Percentiles rank a stretch among this genome's conserved stretches.
These are phyloP conservation scores for Coregonus suidteri DNA, from an alignment of 2,797 vertebrate genomes.

Conservation along the genomic window DNA sequence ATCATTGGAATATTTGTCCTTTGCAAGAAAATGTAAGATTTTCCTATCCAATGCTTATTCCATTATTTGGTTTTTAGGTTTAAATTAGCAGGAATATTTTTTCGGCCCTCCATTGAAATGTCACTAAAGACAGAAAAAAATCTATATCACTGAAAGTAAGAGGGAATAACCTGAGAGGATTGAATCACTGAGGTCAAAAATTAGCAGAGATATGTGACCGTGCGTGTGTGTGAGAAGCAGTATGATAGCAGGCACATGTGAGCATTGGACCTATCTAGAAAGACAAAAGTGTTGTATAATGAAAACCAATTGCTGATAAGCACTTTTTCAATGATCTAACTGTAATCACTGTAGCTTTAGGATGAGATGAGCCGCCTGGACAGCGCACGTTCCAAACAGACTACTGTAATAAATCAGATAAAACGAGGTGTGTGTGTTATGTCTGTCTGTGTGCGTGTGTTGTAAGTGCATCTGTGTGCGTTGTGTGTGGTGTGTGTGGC, in stretches of 20 bases:
- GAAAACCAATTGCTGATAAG: neutral
- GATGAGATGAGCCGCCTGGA: neutral
- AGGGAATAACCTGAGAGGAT: constrained; percentile 6
- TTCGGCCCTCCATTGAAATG: neutral
- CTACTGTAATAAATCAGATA: constrained; percentile 3
- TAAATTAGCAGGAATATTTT: neutral
- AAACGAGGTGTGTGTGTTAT: neutral
- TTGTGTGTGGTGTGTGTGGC: constrained; percentile 18
- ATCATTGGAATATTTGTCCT: neutral
- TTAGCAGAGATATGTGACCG: neutral
- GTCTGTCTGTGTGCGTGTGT: neutral
- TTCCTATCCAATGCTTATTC: neutral
- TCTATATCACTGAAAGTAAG: constrained; percentile 9
- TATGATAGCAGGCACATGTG: neutral
- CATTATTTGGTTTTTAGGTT: neutral
- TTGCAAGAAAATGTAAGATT: neutral
- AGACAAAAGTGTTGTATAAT: constrained; percentile 5
- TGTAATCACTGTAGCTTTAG: neutral
- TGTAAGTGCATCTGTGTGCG: constrained; percentile 13
- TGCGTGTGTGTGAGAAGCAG: neutral
- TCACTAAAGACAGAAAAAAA: constrained; percentile 4
- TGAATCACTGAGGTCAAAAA: constrained; percentile 29
- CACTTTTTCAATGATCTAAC: constrained; percentile 1
- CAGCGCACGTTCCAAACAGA: neutral
- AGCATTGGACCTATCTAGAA: neutral